Evolutionary conservation across 2,113 vertebrate species (phyloP).

Genomic region (Mus pahari): DNA sequence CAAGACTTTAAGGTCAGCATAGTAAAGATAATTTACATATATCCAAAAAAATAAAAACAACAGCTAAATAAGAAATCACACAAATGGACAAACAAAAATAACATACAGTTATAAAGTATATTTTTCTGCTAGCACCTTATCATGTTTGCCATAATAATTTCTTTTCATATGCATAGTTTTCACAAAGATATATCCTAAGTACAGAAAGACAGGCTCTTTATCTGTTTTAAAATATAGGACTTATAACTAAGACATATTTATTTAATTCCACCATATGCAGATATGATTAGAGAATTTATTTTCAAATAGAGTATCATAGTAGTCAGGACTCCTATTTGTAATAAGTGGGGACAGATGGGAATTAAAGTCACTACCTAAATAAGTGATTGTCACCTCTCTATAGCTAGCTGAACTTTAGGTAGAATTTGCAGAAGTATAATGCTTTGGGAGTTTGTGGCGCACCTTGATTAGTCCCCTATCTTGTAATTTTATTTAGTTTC

Average conservation of each 20-base stretch:
- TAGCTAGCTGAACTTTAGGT: neutral
- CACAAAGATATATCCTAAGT: neutral
- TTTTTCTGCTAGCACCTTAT: neutral
- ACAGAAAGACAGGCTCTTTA: neutral
- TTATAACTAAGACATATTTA: neutral
- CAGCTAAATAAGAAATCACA: neutral
- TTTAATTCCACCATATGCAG: neutral
- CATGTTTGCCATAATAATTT: neutral
- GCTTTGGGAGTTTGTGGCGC: no score
- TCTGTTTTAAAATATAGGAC: neutral
- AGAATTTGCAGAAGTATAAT: neutral
- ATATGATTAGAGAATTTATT: neutral
- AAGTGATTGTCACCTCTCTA: neutral
- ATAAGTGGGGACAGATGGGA: neutral
- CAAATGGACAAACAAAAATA: neutral
- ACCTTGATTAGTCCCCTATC: no score
- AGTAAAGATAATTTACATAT: neutral
- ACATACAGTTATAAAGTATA: neutral
- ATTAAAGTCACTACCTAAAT: neutral
- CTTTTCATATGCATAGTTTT: neutral
- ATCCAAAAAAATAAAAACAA: no score
- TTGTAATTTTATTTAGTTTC: neutral
- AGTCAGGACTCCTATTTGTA: neutral
- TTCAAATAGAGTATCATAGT: neutral
- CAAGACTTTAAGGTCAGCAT: neutral